These are phyloP conservation scores for Protomyctophum bolini DNA, from an alignment of 2,113 vertebrate species.

Conservation along the genomic window DNA sequence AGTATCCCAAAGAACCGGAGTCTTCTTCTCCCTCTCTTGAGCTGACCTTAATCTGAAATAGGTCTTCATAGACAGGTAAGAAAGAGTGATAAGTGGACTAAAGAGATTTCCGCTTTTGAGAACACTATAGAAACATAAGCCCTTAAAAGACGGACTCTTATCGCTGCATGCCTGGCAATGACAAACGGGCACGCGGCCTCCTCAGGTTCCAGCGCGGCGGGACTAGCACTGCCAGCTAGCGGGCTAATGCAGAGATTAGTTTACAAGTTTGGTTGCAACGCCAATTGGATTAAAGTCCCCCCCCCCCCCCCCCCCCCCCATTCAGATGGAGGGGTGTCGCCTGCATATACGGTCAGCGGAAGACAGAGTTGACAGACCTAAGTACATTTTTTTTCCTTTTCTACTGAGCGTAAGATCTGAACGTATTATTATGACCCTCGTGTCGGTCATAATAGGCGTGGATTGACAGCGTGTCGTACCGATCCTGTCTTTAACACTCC, in stretches of 20 bases:
- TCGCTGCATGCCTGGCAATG: conserved; percentile 54
- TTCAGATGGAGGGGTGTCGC: conserved; percentile 42
- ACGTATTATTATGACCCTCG: conserved; percentile 62
- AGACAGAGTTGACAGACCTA: conserved; percentile 66
- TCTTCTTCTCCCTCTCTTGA: conserved; percentile 5
- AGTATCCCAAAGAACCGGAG: conserved; percentile 71
- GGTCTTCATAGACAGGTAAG: conserved; percentile 81
- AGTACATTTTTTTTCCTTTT: conserved; percentile 48
- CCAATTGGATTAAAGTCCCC: conserved; percentile 80
- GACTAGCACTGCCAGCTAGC: conserved; percentile 61
- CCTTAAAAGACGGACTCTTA: conserved; percentile 60
- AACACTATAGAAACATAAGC: conserved; percentile 76
- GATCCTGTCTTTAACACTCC: too few relatives aligned
- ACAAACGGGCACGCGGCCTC: conserved; percentile 67
- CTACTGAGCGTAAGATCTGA: conserved; percentile 55
- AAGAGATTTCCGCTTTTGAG: conserved; percentile 54
- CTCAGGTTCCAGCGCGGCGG: conserved; percentile 69
- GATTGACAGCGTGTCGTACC: background rate
- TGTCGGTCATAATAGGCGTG: conserved; percentile 44
- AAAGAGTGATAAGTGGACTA: conserved; percentile 76
- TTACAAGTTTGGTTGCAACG: conserved; percentile 80
- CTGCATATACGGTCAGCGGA: conserved; percentile 71
- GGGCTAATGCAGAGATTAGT: conserved; percentile 82
- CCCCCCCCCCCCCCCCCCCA: conserved; percentile 41
- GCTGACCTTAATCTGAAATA: conserved; percentile 83